phyloP scores from a whole-genome alignment of 1,140 invertebrate species.

The Ectropis grisescens region DNA sequence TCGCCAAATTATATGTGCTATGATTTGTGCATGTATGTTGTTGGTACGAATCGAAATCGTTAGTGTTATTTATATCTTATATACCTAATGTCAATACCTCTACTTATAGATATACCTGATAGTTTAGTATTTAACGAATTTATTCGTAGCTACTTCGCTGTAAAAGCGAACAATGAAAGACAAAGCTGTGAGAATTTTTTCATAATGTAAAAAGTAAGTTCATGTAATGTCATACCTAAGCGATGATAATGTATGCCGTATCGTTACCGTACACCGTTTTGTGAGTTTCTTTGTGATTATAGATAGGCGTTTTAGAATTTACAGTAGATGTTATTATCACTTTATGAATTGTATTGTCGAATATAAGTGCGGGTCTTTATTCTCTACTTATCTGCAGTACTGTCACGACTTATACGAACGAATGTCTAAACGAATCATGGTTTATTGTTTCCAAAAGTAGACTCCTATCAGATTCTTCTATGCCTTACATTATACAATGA shows the following conservation, averaged over 20 bases:
- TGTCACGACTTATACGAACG: too few species aligned
- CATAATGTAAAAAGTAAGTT: constrained; percentile 67
- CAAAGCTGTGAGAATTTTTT: constrained; percentile 71
- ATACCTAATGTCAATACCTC: constrained; percentile 51
- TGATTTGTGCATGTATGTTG: constrained; percentile 6
- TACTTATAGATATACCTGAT: constrained; percentile 51
- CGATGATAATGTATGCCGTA: too few species aligned
- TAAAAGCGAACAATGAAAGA: constrained; percentile 68
- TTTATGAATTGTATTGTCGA: too few species aligned
- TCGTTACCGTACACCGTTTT: constrained; percentile 6
- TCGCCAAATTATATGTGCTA: too few species aligned
- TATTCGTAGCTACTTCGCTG: constrained; percentile 57
- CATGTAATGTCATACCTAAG: constrained; percentile 19
- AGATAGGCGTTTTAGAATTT: constrained; percentile 13
- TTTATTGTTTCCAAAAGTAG: too few species aligned
- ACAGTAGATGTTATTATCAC: too few species aligned
- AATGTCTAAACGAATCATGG: too few species aligned
- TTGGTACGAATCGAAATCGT: constrained; percentile 17
- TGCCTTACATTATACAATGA: too few species aligned
- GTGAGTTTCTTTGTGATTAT: constrained; percentile 29
- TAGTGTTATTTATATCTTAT: constrained; percentile 34
- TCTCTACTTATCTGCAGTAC: too few species aligned
- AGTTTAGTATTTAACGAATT: constrained; percentile 65
- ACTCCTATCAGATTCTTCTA: too few species aligned
- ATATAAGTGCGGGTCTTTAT: too few species aligned